A percentile compares a stretch with the other conserved stretches of the same genome.
These are phyloP conservation scores for Sphaeramia orbicularis DNA, from an alignment of 2,797 vertebrate genomes.

Conservation along the genomic window DNA sequence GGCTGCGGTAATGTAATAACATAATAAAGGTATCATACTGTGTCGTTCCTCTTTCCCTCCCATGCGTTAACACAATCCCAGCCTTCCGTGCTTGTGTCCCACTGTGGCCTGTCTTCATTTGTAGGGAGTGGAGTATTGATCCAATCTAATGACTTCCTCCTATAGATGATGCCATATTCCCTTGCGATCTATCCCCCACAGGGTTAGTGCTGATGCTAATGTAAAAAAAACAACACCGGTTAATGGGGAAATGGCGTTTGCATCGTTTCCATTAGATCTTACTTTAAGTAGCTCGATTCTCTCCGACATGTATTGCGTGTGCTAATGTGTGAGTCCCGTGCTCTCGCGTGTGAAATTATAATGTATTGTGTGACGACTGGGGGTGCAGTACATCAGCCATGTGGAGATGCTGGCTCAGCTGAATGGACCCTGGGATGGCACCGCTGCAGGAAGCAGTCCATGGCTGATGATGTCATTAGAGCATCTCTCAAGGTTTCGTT, in stretches of 20 bases:
- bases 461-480: conserved; percentile 71
- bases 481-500: conserved; percentile 45
- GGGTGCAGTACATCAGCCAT: conserved; percentile 57
- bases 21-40: conserved; percentile 47
- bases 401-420: conserved; percentile 72
- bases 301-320: not conserved
- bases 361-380: conserved; percentile 23
- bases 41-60: conserved; percentile 25
- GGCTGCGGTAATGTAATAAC: conserved; percentile 56
- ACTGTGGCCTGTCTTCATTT: conserved; percentile 22
- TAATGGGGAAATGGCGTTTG: conserved; percentile 14
- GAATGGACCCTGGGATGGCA: conserved; percentile 41
- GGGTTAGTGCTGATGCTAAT: conserved; percentile 14
- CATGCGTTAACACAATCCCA: conserved; percentile 31
- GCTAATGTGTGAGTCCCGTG: not conserved
- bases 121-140: conserved; percentile 61
- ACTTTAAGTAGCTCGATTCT: conserved; percentile 8
- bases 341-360: conserved; percentile 33
- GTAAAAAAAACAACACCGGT: conserved; percentile 5
- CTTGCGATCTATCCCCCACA: conserved; percentile 31
- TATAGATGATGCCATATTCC: conserved; percentile 55
- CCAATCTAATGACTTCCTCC: conserved; percentile 67
- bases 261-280: conserved; percentile 2
- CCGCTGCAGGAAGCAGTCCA: conserved; percentile 57
- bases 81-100: conserved; percentile 29